These are phyloP conservation scores for Hypocryptadius cinnamomeus DNA, from an alignment of 2,113 vertebrate genomes.

Conservation along the genomic window DNA sequence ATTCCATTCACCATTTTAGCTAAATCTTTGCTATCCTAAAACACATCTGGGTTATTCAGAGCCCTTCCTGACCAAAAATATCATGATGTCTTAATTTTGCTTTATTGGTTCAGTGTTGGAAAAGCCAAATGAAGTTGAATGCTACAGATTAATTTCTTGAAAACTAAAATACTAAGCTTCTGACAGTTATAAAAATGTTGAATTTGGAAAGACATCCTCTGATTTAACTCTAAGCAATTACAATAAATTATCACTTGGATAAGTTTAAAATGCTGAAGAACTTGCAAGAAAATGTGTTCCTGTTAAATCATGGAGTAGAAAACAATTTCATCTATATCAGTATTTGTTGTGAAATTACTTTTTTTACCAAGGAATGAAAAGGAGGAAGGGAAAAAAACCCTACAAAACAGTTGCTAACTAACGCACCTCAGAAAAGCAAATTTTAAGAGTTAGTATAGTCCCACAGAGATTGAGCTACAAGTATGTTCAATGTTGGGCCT, in stretches of 20 bases:
- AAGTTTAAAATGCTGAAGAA: not conserved
- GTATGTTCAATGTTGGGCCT: not conserved
- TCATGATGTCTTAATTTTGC: not conserved
- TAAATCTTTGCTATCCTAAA: not conserved
- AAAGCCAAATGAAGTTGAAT: not conserved
- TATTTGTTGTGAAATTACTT: not conserved
- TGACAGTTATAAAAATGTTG: not conserved
- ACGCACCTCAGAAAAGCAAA: not conserved
- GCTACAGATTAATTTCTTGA: not conserved
- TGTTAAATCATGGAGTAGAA: not conserved
- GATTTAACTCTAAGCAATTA: not conserved
- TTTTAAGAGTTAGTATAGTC: not conserved
- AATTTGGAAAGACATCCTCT: not conserved
- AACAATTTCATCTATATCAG: not conserved
- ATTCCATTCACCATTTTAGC: not conserved
- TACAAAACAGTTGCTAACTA: not conserved
- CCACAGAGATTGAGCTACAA: not conserved
- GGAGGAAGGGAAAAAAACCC: accelerated
- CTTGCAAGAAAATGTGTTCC: not conserved
- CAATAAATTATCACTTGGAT: not conserved
- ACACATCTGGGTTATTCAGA: not conserved
- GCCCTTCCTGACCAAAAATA: not conserved
- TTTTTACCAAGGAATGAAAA: not conserved
- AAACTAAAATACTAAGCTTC: not conserved
- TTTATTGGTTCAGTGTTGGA: not conserved